Evolutionary conservation across 1,140 invertebrate genomes (phyloP), one percentile per base, ranked within the genome.

Genomic region (Drosophila tani): DNA sequence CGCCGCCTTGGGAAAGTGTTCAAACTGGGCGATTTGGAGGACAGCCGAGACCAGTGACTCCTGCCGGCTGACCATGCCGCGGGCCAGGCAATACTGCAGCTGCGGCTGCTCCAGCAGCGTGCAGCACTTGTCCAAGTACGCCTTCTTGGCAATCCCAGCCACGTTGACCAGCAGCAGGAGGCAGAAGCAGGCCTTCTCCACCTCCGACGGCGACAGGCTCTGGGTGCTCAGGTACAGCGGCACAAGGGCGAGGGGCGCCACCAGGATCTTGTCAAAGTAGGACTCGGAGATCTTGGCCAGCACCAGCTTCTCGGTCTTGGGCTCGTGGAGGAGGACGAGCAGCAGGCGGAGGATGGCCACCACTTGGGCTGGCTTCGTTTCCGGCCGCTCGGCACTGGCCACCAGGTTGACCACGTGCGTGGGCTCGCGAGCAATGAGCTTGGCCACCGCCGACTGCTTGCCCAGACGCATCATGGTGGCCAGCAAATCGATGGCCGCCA

Each of bases 261-360:
- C 59, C 4, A 92, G 56, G 14, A 92, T 92, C 58, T 92, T 92
- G 62, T 92, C 91, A 32, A 92, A 92, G 51, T 91, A 92, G 3
- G 91, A 92, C 53, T 92, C 91, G 0, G 77, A 81, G 6, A 92
- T 82, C 40, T 91, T 91, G 8, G 91, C 79, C 2, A 92, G 75
- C 21, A 92, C 81, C 53, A 92, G 45, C 29, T 92, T 92, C 19
- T 92, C 86, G 0, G 91, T 92, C 65, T 92, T 91, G 0, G 64
- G 15, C 29, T 91, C 83, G 24, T 75, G 62, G 43, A 92, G 55
- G 27, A 92, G 58, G 6, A 64, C 65, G 2, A 90, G 45, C 21
- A 92, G 59, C 38, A 92, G 40, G 1, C 85, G 88, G 0, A 92
- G 51, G 7, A 91, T 87, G 27, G 82, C 77, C 2, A 79, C 78